Conservation (phyloP, 2,797 vertebrate genomes). For the Urocyon cinereoargenteus region DNA sequence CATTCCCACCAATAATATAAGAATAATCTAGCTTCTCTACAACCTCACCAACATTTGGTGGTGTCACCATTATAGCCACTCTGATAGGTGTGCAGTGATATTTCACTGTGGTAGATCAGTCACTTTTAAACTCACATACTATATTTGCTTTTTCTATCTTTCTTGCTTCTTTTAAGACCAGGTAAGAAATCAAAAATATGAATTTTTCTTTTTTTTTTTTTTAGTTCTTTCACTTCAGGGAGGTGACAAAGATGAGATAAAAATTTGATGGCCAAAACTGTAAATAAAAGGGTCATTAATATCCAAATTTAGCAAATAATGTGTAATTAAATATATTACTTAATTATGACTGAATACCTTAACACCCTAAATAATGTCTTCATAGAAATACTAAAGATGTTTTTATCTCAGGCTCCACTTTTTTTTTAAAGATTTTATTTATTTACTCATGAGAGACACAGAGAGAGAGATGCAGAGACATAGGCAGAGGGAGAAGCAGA, state of each 20-base stretch:
- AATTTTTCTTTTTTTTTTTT: conserved; percentile 24
- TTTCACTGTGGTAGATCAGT: neutral
- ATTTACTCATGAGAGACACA: too few relatives aligned
- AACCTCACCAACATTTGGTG: neutral
- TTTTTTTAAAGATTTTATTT: too few relatives aligned
- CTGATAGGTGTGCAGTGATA: neutral
- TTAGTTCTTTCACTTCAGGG: neutral
- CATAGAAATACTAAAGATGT: neutral
- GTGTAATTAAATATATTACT: neutral
- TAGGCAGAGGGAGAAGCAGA: too few relatives aligned
- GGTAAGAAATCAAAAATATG: neutral
- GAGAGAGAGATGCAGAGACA: too few relatives aligned
- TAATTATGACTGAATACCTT: neutral
- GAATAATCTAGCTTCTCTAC: neutral
- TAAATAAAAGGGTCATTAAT: neutral
- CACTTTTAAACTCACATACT: neutral
- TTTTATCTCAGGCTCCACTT: neutral
- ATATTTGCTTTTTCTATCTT: neutral
- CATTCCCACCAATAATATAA: neutral
- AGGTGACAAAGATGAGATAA: neutral
- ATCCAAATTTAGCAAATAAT: neutral
- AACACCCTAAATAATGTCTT: neutral
- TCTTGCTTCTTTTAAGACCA: neutral
- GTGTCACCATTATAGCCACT: neutral
- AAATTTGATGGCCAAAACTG: neutral